Base-by-base conservation (phyloP, 2,888 invertebrate genomes). In the Himalopsyche anomala region DNA sequence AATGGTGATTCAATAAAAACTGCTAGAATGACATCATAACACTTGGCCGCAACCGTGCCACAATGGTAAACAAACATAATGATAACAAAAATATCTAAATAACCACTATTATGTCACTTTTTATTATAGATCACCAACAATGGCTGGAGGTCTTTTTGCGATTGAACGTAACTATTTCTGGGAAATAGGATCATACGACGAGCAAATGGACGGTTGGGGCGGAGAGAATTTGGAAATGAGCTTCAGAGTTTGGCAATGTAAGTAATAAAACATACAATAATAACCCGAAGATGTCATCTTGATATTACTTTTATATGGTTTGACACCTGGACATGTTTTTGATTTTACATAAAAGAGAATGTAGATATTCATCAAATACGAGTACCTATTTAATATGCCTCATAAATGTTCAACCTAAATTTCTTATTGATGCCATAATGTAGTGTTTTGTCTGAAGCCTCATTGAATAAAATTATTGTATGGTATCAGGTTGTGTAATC, bases 141-240 rank as follows among this genome's bases (percentile, higher is more conserved):
- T 99, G 99, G 99, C 99, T n/a, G 99, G 99, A 0, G 99, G 99
- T 0, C 91, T 99, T 86, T 98, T 99, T 92, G 99, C 99, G 0
- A 98, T 98, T 84, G 96, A 97, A 89, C 94, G 98, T 84, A 94
- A 96, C 84, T 99, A 98, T 92, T 99, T 98, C 93, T 99, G 98
- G 97, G 97, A 99, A 91, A 92, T 96, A 88, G 98, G 98, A n/a
- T 97, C 97, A 5, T 99, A 99, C 91, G 99, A 99, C 91, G 96
- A 97, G 89, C 97, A 96, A 92, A 99, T 99, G 99, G 98, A 98
- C 88, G 97, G 98, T 89, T 98, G 98, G 98, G 98, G 98, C 74
- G 98, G 98, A 0, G 99, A 99, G 93, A 99, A 99, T 92, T 94
- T 99, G 54, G 99, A 99, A 93, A 98, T 99, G 95, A 98, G 98